phyloP scores from a whole-genome alignment of 2,113 vertebrate genomes.

The Apodemus sylvaticus region DNA sequence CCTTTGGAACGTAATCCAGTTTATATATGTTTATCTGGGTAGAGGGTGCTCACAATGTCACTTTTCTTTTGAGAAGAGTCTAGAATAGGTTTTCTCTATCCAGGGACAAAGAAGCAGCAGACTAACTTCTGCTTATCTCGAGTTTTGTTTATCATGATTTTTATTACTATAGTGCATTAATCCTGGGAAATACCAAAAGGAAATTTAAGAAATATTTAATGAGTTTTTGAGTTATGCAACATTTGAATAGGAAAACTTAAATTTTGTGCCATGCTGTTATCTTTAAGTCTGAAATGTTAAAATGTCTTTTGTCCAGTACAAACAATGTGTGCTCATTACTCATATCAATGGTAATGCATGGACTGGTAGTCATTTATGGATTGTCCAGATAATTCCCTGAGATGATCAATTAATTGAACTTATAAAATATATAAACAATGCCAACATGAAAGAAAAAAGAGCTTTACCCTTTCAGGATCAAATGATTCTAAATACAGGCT shows the following conservation, averaged over 20 bases:
- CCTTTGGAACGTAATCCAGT: neutral
- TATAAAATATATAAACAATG: neutral
- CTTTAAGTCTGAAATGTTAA: neutral
- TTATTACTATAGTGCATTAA: neutral
- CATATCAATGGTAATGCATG: neutral
- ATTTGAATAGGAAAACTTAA: neutral
- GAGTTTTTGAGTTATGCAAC: neutral
- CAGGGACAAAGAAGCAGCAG: neutral
- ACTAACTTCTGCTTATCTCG: neutral
- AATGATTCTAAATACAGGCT: neutral
- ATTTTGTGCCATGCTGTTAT: neutral
- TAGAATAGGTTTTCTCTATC: rapidly evolving
- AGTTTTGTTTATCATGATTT: neutral
- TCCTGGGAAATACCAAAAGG: no score
- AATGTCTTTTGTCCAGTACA: neutral
- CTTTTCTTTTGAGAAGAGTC: neutral
- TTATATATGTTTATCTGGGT: neutral
- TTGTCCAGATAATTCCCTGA: neutral
- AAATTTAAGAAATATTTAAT: neutral
- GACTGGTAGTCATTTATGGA: neutral
- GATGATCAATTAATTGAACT: neutral
- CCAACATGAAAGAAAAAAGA: neutral
- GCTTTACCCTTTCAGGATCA: neutral
- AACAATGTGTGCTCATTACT: rapidly evolving
- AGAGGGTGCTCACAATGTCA: neutral